phyloP scores from a whole-genome alignment of 1,140 invertebrate genomes.

The Saxidomus purpurata region DNA sequence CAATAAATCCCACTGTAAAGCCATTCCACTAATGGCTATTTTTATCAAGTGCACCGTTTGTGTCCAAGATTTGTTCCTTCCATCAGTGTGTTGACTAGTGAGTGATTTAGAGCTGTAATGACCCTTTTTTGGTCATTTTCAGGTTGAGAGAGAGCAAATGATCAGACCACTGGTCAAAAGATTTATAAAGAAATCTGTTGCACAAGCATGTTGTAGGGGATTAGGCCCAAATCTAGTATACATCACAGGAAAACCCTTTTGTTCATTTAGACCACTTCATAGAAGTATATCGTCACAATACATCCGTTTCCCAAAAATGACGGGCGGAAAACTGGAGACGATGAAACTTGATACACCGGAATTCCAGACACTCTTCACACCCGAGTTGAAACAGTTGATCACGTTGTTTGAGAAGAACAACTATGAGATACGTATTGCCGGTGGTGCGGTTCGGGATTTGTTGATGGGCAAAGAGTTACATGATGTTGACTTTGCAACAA shows the following conservation, averaged over 20 bases:
- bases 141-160: slow-evolving; percentile 9
- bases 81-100: too few relatives aligned
- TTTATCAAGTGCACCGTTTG: too few relatives aligned
- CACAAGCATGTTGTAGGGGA: neutral
- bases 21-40: too few relatives aligned
- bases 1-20: too few relatives aligned
- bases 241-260: neutral
- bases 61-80: too few relatives aligned
- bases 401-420: slow-evolving; percentile 93
- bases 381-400: slow-evolving; percentile 91
- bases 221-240: neutral
- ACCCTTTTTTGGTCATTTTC: too few relatives aligned
- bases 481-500: slow-evolving; percentile 99
- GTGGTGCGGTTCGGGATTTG: slow-evolving; percentile 98
- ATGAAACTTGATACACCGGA: slow-evolving; percentile 87
- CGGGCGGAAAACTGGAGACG: slow-evolving; percentile 75
- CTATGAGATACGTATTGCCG: slow-evolving; percentile 96
- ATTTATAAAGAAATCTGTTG: neutral
- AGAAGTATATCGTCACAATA: neutral
- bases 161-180: neutral
- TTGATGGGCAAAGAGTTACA: slow-evolving; percentile 94
- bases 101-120: too few relatives aligned
- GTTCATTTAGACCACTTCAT: neutral
- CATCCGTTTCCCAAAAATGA: neutral
- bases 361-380: slow-evolving; percentile 94